Evolutionary conservation across 92 coral and sea anemone genomes (phyloP), one percentile per base, ranked within the genome.

Genomic region (Palythoa grandis): DNA sequence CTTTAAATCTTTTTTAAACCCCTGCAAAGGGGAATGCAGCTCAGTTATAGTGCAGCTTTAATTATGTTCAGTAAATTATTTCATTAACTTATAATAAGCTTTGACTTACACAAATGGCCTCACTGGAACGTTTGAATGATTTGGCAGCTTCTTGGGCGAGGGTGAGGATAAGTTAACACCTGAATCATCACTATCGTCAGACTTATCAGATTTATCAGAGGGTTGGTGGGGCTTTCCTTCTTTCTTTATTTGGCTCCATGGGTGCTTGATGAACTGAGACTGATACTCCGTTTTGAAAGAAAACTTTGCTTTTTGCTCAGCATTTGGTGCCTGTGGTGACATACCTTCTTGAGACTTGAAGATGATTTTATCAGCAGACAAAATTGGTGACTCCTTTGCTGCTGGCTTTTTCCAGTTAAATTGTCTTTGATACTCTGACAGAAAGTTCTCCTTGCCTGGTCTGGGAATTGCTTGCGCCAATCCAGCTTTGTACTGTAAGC

Each of bases 401-500:
- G 82, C 57, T 4, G 92, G 94, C 50, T 86, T 88, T 70, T 91
- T 91, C 94, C 94, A 91, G 40, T 89, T 70, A 82, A 91, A 91
- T 87, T 91, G 94, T 47, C 89, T 86, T 35, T 76, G 91, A 74
- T 91, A 91, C 47, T 91, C 94, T 9, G 94, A 91, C 22, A 85
- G 70, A 85, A 84, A 91, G 47, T 87, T 83, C 14, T 85, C 78
- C 40, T 84, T 91, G 50, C 80, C 83, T 39, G 76, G 86, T 13
- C 87, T 38, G 22, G 91, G 88, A 70, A 86, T 88, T 35, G 83
- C 19, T 3, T 87, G 84, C 5, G 92, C 87, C 40, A 88, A 52
- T 17, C 94, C 94, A 52, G 94, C 94, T 75, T 91, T 91, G 90
- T 91, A 91, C 70, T 86, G 89, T 37, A 91, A 68, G 10, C 92